Base-by-base conservation (phyloP, 1,140 invertebrate species). In the Drosophila burlai region DNA sequence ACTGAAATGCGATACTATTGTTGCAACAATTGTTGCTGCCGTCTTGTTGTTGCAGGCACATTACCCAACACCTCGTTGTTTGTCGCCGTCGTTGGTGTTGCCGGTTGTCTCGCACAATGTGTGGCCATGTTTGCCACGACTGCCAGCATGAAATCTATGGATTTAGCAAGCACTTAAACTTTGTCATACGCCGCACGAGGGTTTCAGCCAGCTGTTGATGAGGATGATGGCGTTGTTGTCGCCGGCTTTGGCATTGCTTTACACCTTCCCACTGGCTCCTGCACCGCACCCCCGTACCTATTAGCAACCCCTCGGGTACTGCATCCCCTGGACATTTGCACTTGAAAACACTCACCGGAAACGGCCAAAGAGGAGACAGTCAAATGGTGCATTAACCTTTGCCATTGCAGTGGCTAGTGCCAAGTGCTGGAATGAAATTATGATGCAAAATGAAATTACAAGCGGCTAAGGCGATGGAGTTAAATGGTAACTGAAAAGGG, bases 81-180 rank as follows among this genome's bases (percentile, higher is more conserved):
- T 77, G 21, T 24, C 59, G 43, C 24, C 54, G 36, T 31, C 31
- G 31, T 43, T 76, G 64, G 24, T 61, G 64, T 43, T 76, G 64
- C 54, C 80, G 72, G 45, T 71, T 83, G 84, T 85, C 85, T 90
- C 71, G 85, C 86, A 91, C 86, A 90, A 90, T 90, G 77, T 90
- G 85, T 85, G 84, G 81, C 85, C 85, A 89, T 89, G 81, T 87
- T 89, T 87, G 81, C 74, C 69, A 60, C 45, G 69, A 67, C 78
- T 87, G 84, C 84, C 84, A 89, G 84, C 84, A 89, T 90, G 84
- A 90, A 90, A 90, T 90, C 85, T 85, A 85, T 82, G 85, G 85
- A 90, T 90, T 90, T 90, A 90, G 79, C 81, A 78, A 90, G 85
- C 85, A 90, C 85, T 90, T 90, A 90, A 90, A 90, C 85, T 90